These are phyloP conservation scores for Agriopis marginaria DNA, from an alignment of 2,888 invertebrate genomes.

Conservation along the genomic window DNA sequence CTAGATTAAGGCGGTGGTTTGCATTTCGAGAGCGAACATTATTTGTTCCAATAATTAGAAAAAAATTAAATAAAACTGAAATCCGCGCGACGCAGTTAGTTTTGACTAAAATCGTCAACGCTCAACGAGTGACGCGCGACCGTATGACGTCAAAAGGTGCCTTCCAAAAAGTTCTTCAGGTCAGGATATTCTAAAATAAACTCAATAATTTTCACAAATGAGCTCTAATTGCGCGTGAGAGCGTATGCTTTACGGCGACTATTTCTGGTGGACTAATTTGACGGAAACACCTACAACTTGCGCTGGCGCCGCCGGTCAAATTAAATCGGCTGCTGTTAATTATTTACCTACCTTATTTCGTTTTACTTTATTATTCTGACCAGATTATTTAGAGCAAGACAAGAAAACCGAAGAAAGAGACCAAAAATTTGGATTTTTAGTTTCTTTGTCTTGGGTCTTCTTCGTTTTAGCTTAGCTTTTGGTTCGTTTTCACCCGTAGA, in stretches of 20 bases:
- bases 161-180: conserved; percentile 30
- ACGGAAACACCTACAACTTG: conserved; percentile 39
- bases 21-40: too few relatives aligned
- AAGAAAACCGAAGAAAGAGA: too few relatives aligned
- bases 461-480: too few relatives aligned
- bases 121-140: conserved; percentile 1
- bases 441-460: not conserved
- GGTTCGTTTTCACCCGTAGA: too few relatives aligned
- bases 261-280: conserved; percentile 40
- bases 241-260: conserved; percentile 35
- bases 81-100: too few relatives aligned
- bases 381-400: conserved; percentile 4
- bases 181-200: conserved; percentile 34
- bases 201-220: conserved; percentile 42
- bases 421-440: not conserved
- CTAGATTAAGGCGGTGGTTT: too few relatives aligned
- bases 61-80: too few relatives aligned
- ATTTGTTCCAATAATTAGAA: too few relatives aligned
- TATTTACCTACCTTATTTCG: conserved; percentile 13
- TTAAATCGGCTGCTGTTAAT: conserved; percentile 20
- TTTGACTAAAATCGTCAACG: not conserved
- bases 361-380: conserved; percentile 3
- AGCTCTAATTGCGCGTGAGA: conserved; percentile 40
- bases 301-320: conserved; percentile 21
- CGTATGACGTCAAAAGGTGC: conserved; percentile 26